Conservation (phyloP, 2,888 invertebrate genomes). For the Sinelater perroti region DNA sequence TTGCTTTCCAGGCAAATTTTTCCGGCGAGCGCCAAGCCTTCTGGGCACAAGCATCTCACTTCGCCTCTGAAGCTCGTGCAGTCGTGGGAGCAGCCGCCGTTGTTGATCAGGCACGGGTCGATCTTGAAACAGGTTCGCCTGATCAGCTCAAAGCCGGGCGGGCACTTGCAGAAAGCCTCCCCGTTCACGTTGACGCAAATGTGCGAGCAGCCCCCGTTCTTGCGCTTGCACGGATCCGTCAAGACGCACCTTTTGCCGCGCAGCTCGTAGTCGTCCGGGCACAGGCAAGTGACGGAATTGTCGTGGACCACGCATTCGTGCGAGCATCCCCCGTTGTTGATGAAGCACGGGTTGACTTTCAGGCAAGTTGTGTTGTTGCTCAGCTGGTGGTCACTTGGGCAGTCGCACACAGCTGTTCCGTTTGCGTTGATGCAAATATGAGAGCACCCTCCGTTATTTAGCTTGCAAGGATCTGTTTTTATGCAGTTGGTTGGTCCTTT, state of each 20-base stretch:
- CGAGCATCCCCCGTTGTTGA: constrained; percentile 69
- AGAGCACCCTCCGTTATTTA: constrained; percentile 68
- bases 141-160: constrained; percentile 56
- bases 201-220: constrained; percentile 62
- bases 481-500: constrained; percentile 54
- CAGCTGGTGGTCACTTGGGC: constrained; percentile 63
- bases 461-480: constrained; percentile 63
- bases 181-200: constrained; percentile 63
- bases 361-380: constrained; percentile 54
- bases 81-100: constrained; percentile 68
- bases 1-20: constrained; percentile 60
- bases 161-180: constrained; percentile 63
- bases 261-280: constrained; percentile 52
- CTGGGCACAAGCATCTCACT: constrained; percentile 42
- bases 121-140: constrained; percentile 51
- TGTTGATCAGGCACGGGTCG: constrained; percentile 55
- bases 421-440: constrained; percentile 60
- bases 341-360: constrained; percentile 65
- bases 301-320: constrained; percentile 59
- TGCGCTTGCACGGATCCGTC: constrained; percentile 53
- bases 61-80: constrained; percentile 54
- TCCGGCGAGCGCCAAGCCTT: constrained; percentile 20
- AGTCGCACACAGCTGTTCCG: constrained; percentile 65
- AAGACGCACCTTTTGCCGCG: constrained; percentile 58
- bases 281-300: constrained; percentile 62